A percentile compares a stretch with the other conserved stretches of the same genome.
These are phyloP conservation scores for Cichlasoma orientale DNA, from an alignment of 2,797 vertebrate genomes.

Conservation along the genomic window DNA sequence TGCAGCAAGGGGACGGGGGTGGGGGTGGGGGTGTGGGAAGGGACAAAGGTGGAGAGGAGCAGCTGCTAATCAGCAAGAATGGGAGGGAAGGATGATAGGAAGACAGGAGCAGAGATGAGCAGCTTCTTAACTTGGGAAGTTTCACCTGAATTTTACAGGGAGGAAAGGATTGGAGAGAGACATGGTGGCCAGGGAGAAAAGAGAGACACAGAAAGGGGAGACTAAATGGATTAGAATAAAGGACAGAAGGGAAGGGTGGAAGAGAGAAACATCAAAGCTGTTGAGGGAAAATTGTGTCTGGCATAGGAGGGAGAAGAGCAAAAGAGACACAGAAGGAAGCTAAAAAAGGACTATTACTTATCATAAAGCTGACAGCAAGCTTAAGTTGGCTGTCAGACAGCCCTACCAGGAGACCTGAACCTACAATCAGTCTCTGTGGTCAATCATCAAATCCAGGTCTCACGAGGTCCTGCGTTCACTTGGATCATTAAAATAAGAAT, in stretches of 20 bases:
- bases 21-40: background rate
- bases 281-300: slow-evolving; percentile 50
- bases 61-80: slow-evolving; percentile 50
- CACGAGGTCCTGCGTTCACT: background rate
- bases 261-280: slow-evolving; percentile 70
- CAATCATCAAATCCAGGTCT: slow-evolving; percentile 25
- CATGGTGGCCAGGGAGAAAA: slow-evolving; percentile 33
- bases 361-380: slow-evolving; percentile 64
- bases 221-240: slow-evolving; percentile 73
- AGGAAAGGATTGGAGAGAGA: slow-evolving; percentile 38
- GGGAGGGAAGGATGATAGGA: slow-evolving; percentile 16
- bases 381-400: slow-evolving; percentile 59
- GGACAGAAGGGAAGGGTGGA: slow-evolving; percentile 53
- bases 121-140: slow-evolving; percentile 39
- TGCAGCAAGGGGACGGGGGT: background rate
- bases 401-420: slow-evolving; percentile 48
- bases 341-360: slow-evolving; percentile 60
- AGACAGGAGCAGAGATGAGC: slow-evolving; percentile 9
- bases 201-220: slow-evolving; percentile 51
- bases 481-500: slow-evolving; percentile 4
- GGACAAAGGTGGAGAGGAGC: slow-evolving; percentile 32
- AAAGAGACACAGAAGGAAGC: slow-evolving; percentile 23
- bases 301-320: slow-evolving; percentile 31
- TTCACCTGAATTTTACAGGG: slow-evolving; percentile 48
- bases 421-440: slow-evolving; percentile 36